Percentiles rank a stretch among this genome's conserved stretches.
Evolutionary conservation across 2,113 vertebrate genomes (phyloP).

Genomic region (Argyrosomus japonicus): DNA sequence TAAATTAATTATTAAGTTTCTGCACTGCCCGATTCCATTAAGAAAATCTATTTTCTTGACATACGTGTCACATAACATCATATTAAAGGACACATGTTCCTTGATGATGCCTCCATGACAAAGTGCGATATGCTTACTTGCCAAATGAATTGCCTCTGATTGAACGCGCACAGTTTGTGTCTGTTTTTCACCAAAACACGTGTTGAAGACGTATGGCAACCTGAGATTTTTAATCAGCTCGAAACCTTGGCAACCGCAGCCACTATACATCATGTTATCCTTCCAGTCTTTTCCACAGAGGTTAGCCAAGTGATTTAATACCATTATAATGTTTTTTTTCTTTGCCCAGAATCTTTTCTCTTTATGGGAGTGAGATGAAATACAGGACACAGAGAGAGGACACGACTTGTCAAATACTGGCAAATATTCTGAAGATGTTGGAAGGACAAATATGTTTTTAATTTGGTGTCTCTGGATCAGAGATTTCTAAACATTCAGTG

Average conservation of each 20-base stretch:
- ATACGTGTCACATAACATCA: too few relatives aligned
- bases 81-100: too few relatives aligned
- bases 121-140: slow-evolving; percentile 2
- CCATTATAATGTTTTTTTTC: slow-evolving; percentile 10
- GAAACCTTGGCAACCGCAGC: slow-evolving; percentile 39
- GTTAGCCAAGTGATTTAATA: slow-evolving; percentile 52
- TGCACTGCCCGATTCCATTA: too few relatives aligned
- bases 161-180: slow-evolving; percentile 18
- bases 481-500: too few relatives aligned
- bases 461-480: not conserved
- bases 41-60: too few relatives aligned
- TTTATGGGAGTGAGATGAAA: not conserved
- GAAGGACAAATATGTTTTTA: not conserved
- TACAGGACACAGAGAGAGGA: not conserved
- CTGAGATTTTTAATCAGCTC: slow-evolving; percentile 51
- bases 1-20: too few relatives aligned
- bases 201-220: slow-evolving; percentile 32
- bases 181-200: slow-evolving; percentile 29
- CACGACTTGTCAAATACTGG: not conserved
- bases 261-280: slow-evolving; percentile 40
- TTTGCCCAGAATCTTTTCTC: not conserved
- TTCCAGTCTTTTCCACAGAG: slow-evolving; percentile 44
- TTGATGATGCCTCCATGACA: not conserved
- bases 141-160: slow-evolving; percentile 2
- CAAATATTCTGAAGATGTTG: not conserved